Conservation (phyloP, 2,113 vertebrate genomes). For the Pseudorhombus dupliciocellatus region DNA sequence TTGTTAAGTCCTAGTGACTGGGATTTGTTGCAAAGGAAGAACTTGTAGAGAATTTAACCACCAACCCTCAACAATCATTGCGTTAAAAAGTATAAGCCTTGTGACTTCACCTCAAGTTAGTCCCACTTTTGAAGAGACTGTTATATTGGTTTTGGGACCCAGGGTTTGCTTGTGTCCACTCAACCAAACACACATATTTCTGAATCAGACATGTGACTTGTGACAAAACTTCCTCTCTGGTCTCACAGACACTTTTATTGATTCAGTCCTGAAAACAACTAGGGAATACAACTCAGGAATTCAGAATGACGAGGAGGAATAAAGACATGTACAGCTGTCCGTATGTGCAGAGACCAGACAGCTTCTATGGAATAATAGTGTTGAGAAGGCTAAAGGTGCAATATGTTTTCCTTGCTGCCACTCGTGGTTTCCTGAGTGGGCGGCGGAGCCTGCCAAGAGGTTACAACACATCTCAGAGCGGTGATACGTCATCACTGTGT, state of each 20-base stretch:
- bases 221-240: too few relatives aligned
- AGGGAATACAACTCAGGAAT: too few relatives aligned
- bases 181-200: neutral
- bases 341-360: constrained; percentile 11
- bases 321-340: neutral
- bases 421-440: neutral
- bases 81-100: constrained; percentile 17
- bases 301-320: neutral
- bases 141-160: neutral
- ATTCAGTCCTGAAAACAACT: too few relatives aligned
- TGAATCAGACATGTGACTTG: too few relatives aligned
- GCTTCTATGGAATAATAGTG: constrained; percentile 8
- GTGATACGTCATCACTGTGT: too few relatives aligned
- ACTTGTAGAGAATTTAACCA: constrained; percentile 38
- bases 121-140: neutral
- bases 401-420: neutral
- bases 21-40: constrained; percentile 46
- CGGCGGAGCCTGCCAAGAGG: too few relatives aligned
- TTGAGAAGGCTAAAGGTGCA: constrained; percentile 28
- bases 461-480: too few relatives aligned
- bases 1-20: constrained; percentile 6
- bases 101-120: constrained; percentile 1
- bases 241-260: too few relatives aligned
- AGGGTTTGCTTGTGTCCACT: neutral
- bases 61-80: constrained; percentile 40